phyloP scores from a whole-genome alignment of 2,888 invertebrate genomes.

The Eumerus sabulonum region DNA sequence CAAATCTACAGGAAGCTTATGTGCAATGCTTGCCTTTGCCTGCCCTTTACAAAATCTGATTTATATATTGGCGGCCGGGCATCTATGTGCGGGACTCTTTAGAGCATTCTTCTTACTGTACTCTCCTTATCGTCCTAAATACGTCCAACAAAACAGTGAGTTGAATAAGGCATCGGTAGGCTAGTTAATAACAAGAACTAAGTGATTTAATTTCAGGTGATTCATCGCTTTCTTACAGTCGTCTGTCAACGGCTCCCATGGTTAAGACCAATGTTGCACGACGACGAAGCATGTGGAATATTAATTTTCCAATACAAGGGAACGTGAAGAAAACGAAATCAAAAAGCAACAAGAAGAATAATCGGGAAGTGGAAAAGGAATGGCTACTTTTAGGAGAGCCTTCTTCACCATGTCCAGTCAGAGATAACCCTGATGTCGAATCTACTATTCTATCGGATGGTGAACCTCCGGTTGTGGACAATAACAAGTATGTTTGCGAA shows the following conservation, averaged over 20 bases:
- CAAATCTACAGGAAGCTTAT: slow-evolving; percentile 79
- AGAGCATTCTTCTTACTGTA: slow-evolving; percentile 78
- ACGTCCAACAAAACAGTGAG: slow-evolving; percentile 76
- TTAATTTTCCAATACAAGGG: slow-evolving; percentile 74
- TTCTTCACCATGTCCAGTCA: slow-evolving; percentile 77
- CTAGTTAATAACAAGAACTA: too few relatives aligned
- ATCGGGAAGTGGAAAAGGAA: slow-evolving; percentile 78
- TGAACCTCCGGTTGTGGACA: slow-evolving; percentile 74
- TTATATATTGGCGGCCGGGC: slow-evolving; percentile 78
- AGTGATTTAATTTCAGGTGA: slow-evolving; percentile 70
- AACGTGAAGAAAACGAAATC: slow-evolving; percentile 73
- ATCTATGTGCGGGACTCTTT: slow-evolving; percentile 75
- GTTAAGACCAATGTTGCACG: slow-evolving; percentile 72
- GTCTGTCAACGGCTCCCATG: slow-evolving; percentile 76
- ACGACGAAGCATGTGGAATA: slow-evolving; percentile 76
- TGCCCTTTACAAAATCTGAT: slow-evolving; percentile 81
- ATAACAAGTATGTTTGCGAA: too few relatives aligned
- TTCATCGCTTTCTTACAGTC: slow-evolving; percentile 78
- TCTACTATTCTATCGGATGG: slow-evolving; percentile 77
- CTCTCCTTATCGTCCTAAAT: slow-evolving; percentile 77
- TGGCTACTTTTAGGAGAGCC: slow-evolving; percentile 79
- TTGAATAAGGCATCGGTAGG: slow-evolving; percentile 30
- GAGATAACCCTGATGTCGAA: slow-evolving; percentile 76
- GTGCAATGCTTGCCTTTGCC: slow-evolving; percentile 81
- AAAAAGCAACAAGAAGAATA: slow-evolving; percentile 73